Evolutionary conservation across 2,888 invertebrate genomes (phyloP).

Genomic region (Zeuzera pyrina): DNA sequence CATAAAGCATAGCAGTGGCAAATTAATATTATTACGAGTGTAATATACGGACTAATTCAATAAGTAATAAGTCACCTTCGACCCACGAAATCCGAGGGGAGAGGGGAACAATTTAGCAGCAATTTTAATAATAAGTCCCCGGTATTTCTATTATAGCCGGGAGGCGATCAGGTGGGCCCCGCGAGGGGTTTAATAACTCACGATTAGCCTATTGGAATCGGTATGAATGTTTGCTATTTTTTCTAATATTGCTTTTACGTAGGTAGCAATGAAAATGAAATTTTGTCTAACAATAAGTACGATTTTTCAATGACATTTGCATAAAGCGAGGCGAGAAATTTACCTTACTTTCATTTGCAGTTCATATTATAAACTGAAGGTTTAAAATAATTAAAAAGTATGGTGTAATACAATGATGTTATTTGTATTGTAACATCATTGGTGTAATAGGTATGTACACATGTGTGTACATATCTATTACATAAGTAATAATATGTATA

Average conservation of each 20-base stretch:
- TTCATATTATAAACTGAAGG: too few relatives aligned
- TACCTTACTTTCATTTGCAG: too few relatives aligned
- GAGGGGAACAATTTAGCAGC: slow-evolving; percentile 70
- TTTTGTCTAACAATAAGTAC: too few relatives aligned
- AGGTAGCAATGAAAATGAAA: slow-evolving; percentile 44
- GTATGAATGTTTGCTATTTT: slow-evolving; percentile 72
- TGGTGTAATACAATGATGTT: too few relatives aligned
- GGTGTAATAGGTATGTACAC: too few relatives aligned
- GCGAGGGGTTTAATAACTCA: slow-evolving; percentile 69
- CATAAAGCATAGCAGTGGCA: slow-evolving; percentile 20
- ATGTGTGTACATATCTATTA: too few relatives aligned
- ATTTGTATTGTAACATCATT: too few relatives aligned
- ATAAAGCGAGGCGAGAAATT: too few relatives aligned
- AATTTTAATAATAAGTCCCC: slow-evolving; percentile 74
- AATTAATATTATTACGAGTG: slow-evolving; percentile 36
- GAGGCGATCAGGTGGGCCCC: slow-evolving; percentile 67
- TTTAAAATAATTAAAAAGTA: too few relatives aligned
- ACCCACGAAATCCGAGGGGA: slow-evolving; percentile 58
- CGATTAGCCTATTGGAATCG: slow-evolving; percentile 72
- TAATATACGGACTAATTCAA: slow-evolving; percentile 29
- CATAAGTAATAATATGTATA: too few relatives aligned
- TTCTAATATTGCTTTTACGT: slow-evolving; percentile 55
- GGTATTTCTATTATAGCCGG: slow-evolving; percentile 72
- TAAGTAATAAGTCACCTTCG: slow-evolving; percentile 42
- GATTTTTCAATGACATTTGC: too few relatives aligned